Percentiles rank a stretch among this genome's conserved stretches.
Evolutionary conservation across 1,140 invertebrate species (phyloP).

Genomic region (Papilio xuthus): DNA sequence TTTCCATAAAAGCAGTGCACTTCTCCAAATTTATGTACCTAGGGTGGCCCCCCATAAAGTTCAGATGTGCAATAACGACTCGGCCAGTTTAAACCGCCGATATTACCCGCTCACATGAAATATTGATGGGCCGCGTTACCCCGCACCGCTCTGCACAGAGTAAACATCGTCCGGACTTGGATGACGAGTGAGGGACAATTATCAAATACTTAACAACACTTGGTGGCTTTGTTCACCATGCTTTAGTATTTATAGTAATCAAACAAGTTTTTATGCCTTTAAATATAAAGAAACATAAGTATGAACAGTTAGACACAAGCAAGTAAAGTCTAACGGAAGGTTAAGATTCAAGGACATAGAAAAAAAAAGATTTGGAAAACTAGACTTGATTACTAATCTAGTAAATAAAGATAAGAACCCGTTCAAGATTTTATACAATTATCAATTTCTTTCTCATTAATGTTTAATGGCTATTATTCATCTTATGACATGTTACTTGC

Average conservation of each 20-base stretch:
- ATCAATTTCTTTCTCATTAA: no score
- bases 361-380: no score
- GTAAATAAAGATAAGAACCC: no score
- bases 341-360: no score
- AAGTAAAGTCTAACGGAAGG: not conserved
- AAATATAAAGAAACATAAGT: not conserved
- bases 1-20: constrained; percentile 75
- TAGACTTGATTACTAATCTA: no score
- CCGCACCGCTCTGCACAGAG: constrained; percentile 46
- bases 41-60: constrained; percentile 76
- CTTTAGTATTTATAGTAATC: constrained; percentile 31
- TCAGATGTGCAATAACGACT: constrained; percentile 76
- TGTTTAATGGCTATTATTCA: no score
- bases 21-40: constrained; percentile 76
- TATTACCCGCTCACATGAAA: constrained; percentile 72
- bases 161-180: constrained; percentile 38
- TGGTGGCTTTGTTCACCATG: constrained; percentile 23
- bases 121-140: constrained; percentile 60
- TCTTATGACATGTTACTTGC: no score
- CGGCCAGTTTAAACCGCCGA: constrained; percentile 74
- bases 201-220: constrained; percentile 33
- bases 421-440: no score
- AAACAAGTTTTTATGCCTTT: not conserved
- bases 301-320: not conserved
- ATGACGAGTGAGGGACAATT: constrained; percentile 26